Evolutionary conservation across 2,113 vertebrate species (phyloP).

Genomic region (Scomber scombrus): DNA sequence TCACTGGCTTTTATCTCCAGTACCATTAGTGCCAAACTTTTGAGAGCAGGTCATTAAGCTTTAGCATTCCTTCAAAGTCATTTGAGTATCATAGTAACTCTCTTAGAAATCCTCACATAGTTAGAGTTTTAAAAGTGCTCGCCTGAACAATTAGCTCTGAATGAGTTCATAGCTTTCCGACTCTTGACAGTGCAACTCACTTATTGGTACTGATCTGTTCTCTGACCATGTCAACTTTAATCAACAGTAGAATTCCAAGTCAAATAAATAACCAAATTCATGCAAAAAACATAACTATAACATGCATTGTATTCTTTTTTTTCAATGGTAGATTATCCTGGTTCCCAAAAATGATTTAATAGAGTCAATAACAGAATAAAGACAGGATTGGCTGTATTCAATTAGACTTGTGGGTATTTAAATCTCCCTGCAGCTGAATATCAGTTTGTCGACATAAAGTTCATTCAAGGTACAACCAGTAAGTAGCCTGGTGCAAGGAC

Average conservation of each 20-base stretch:
- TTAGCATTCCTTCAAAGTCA: too few relatives aligned
- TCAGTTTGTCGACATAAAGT: constrained; percentile 36
- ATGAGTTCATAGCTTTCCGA: neutral
- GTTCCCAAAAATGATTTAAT: neutral
- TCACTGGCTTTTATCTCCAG: too few relatives aligned
- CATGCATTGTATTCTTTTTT: neutral
- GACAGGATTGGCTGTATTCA: neutral
- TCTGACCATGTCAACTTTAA: neutral
- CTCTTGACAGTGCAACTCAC: neutral
- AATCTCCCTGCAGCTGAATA: neutral
- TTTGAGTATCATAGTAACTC: too few relatives aligned
- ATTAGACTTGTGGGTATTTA: neutral
- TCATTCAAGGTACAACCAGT: constrained; percentile 50
- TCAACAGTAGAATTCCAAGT: neutral
- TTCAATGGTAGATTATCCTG: neutral
- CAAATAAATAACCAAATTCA: neutral
- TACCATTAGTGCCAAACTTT: too few relatives aligned
- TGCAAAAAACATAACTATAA: neutral
- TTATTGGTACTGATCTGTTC: neutral
- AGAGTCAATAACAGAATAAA: neutral
- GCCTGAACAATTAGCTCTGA: neutral
- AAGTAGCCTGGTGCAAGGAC: constrained; percentile 57
- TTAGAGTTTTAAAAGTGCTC: too few relatives aligned
- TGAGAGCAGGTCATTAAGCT: too few relatives aligned
- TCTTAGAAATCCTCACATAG: too few relatives aligned